A percentile compares a stretch with the other conserved stretches of the same genome.
These are phyloP conservation scores for Helicoverpa zea DNA, from an alignment of 1,140 invertebrate species.

Conservation along the genomic window DNA sequence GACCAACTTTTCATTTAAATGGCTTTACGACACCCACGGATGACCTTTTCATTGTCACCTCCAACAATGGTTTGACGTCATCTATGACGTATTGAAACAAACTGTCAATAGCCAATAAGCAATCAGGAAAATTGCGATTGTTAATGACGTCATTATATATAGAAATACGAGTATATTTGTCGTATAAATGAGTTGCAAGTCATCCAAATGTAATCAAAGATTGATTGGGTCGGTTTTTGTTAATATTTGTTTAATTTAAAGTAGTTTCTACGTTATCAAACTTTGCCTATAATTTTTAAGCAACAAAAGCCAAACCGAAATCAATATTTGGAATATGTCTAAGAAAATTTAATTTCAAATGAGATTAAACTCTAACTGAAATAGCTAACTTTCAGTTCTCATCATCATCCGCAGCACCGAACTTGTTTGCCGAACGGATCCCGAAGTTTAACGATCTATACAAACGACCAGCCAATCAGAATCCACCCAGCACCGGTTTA, in stretches of 20 bases:
- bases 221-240: background rate
- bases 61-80: background rate
- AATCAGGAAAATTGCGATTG: constrained; percentile 10
- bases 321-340: too few species aligned
- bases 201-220: background rate
- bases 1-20: background rate
- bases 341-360: too few species aligned
- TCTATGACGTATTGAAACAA: background rate
- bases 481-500: constrained; percentile 12
- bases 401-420: too few species aligned
- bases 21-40: background rate
- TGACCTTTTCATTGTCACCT: background rate
- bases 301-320: too few species aligned
- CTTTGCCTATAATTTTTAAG: too few species aligned
- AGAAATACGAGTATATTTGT: constrained; percentile 2
- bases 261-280: too few species aligned
- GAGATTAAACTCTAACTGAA: background rate
- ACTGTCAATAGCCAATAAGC: constrained; percentile 3
- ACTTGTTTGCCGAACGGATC: constrained; percentile 15
- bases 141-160: background rate
- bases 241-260: too few species aligned
- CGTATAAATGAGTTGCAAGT: constrained; percentile 23
- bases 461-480: constrained; percentile 13
- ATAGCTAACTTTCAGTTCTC: background rate
- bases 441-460: background rate